Conservation (phyloP, 2,888 invertebrate species). For the Chorisops tibialis region DNA sequence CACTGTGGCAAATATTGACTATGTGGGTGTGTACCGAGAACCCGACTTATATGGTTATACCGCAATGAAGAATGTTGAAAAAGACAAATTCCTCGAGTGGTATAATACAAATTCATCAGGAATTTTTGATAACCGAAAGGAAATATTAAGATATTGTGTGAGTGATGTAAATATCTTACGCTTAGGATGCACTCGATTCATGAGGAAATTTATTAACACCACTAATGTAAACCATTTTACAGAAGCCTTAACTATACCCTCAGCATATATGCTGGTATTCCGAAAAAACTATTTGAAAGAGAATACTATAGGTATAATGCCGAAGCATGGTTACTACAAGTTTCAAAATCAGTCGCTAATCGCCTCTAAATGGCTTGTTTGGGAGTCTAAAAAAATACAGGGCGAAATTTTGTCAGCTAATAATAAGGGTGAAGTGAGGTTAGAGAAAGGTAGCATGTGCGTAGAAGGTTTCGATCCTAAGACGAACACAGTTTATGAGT, state of each 20-base stretch:
- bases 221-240: neutral
- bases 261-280: neutral
- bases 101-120: slow-evolving; percentile 12
- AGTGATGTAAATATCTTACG: slow-evolving; percentile 7
- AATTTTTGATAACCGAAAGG: slow-evolving; percentile 5
- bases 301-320: neutral
- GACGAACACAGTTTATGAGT: neutral
- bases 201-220: neutral
- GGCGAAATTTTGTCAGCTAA: neutral
- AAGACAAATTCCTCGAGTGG: slow-evolving; percentile 11
- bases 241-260: slow-evolving; percentile 1
- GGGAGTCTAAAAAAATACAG: neutral
- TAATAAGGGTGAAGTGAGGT: neutral
- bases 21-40: slow-evolving; percentile 13
- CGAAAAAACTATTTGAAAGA: slow-evolving; percentile 11
- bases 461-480: slow-evolving; percentile 1
- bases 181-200: neutral
- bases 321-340: neutral
- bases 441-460: neutral
- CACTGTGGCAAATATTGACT: slow-evolving; percentile 16
- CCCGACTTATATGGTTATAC: slow-evolving; percentile 15
- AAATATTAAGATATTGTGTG: slow-evolving; percentile 16
- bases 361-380: neutral
- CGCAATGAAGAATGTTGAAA: slow-evolving; percentile 8
- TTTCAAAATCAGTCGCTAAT: neutral